phyloP scores from a whole-genome alignment of 2,797 vertebrate species.

The Babyrousa celebensis region DNA sequence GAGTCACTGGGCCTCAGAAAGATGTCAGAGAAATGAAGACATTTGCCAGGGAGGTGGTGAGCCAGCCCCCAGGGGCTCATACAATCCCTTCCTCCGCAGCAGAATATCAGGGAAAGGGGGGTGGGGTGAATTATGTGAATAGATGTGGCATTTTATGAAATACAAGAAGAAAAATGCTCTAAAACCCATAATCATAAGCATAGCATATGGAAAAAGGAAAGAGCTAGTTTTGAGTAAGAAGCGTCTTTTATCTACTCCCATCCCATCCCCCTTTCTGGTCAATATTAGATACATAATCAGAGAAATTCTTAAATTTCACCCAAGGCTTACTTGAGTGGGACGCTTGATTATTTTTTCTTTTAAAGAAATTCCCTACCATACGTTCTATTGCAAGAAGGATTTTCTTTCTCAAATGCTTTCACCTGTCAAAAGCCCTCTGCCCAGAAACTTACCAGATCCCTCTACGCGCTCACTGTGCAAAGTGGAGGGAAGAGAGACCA shows the following conservation, averaged over 20 bases:
- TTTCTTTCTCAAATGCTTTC: constrained; percentile 87
- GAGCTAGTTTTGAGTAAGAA: constrained; percentile 77
- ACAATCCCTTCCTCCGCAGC: not conserved
- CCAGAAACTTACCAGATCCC: constrained; percentile 81
- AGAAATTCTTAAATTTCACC: constrained; percentile 81
- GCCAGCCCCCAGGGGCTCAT: not conserved
- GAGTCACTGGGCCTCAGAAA: not conserved
- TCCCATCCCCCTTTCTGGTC: constrained; percentile 72
- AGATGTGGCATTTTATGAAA: constrained; percentile 89
- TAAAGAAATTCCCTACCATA: constrained; percentile 75
- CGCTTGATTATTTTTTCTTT: constrained; percentile 71
- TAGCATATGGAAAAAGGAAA: constrained; percentile 88
- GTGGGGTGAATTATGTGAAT: constrained; percentile 57
- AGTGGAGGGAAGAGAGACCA: not conserved
- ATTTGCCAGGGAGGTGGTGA: not conserved
- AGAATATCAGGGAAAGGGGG: constrained; percentile 21
- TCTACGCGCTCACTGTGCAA: not conserved
- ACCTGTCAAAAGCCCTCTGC: constrained; percentile 85
- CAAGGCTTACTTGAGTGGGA: constrained; percentile 54
- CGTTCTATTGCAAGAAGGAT: constrained; percentile 68
- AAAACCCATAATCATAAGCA: constrained; percentile 91
- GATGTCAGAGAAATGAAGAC: not conserved
- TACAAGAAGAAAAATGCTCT: constrained; percentile 89
- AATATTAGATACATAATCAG: constrained; percentile 85
- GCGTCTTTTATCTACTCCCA: constrained; percentile 83